These are phyloP conservation scores for Margaritifera margaritifera DNA, from an alignment of 2,888 invertebrate species.

Conservation along the genomic window DNA sequence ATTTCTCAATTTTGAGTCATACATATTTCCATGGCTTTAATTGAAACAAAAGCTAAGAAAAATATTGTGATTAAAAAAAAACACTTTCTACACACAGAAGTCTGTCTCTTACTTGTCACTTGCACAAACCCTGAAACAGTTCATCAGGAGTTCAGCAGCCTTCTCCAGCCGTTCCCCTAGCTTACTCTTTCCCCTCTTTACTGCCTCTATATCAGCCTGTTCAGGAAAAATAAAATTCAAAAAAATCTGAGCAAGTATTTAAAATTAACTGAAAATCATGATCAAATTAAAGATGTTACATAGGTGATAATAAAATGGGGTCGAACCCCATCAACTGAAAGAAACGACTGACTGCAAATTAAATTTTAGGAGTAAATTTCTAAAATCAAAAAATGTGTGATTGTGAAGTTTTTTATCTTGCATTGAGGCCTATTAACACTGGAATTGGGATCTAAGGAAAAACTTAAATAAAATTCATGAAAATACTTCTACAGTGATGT, in stretches of 20 bases:
- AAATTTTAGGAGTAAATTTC: neutral
- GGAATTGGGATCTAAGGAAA: too few species aligned
- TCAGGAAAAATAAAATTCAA: constrained; percentile 58
- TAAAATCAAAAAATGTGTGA: too few species aligned
- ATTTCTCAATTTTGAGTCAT: too few species aligned
- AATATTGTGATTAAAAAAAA: neutral
- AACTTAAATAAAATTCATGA: too few species aligned
- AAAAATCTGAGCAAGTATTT: neutral
- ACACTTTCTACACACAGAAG: too few species aligned
- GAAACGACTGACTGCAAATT: neutral
- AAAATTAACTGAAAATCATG: neutral
- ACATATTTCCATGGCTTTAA: neutral
- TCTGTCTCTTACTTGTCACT: constrained; percentile 83
- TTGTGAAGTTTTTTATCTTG: too few species aligned
- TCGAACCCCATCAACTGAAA: too few species aligned
- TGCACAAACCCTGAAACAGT: constrained; percentile 94
- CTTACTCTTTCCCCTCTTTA: constrained; percentile 69
- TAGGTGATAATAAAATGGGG: too few species aligned
- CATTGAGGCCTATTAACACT: too few species aligned
- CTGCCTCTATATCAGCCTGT: constrained; percentile 80
- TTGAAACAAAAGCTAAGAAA: neutral
- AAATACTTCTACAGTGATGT: too few species aligned
- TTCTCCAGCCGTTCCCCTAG: constrained; percentile 86
- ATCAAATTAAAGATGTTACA: too few species aligned
- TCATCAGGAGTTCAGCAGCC: constrained; percentile 93